Evolutionary conservation across 2,888 invertebrate species (phyloP).

Genomic region (Pterostichus niger): DNA sequence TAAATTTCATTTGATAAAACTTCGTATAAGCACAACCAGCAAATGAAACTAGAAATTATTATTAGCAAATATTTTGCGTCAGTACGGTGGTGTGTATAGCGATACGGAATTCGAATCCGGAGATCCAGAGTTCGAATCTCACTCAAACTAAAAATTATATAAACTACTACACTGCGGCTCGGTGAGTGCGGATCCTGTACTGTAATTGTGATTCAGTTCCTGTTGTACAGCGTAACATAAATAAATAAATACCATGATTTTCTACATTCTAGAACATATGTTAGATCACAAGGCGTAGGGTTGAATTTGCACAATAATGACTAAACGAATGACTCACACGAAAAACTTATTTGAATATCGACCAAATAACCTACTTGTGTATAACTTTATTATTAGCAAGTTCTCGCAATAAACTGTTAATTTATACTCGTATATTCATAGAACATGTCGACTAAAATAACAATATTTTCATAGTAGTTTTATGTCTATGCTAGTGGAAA

Average conservation of each 20-base stretch:
- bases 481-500: not conserved
- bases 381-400: conserved; percentile 1
- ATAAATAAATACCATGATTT: not conserved
- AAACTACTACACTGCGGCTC: too few relatives aligned
- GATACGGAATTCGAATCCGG: too few relatives aligned
- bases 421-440: conserved; percentile 6
- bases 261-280: not conserved
- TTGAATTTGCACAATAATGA: conserved; percentile 27
- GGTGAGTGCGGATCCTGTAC: too few relatives aligned
- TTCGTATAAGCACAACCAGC: not conserved
- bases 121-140: too few relatives aligned
- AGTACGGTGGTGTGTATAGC: too few relatives aligned
- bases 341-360: conserved; percentile 39
- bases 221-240: too few relatives aligned
- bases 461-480: not conserved
- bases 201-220: too few relatives aligned
- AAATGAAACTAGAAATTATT: not conserved
- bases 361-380: not conserved
- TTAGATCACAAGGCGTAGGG: conserved; percentile 20
- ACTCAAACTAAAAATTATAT: too few relatives aligned
- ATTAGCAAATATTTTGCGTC: conserved; percentile 15
- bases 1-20: not conserved
- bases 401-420: conserved; percentile 18
- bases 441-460: not conserved
- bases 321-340: conserved; percentile 36